Evolutionary conservation across 2,888 invertebrate species (phyloP), one percentile per base, ranked within the genome.

Genomic region (Gordius sp.): DNA sequence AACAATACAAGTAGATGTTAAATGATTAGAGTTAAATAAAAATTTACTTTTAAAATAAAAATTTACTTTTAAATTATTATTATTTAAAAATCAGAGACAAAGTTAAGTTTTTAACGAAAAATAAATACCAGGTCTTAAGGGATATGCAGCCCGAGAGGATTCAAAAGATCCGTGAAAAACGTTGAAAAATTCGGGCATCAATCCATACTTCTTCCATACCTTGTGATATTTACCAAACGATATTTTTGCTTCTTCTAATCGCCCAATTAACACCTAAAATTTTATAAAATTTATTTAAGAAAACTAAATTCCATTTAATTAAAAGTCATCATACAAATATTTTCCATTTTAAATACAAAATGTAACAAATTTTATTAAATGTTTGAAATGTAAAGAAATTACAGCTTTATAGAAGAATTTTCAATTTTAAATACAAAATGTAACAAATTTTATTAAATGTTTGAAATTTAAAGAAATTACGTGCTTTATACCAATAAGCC

Each of bases 111-210:
- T n/a, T n/a, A n/a, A n/a, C n/a, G n/a, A n/a, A n/a, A n/a, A n/a
- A n/a, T n/a, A n/a, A 47, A 56, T 61, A 71, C 71, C 72, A 59
- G 97, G 97, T 53, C 97, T 73, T 41, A 97, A 71, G 0, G 97
- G 97, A 69, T 93, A 97, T 58, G 85, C 83, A 66, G 81, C 79
- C 18, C 89, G 74, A 60, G 84, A 79, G 1, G 61, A 61, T 20
- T 56, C 16, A 18, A 4, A 55, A 57, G 72, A 69, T 57, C 65
- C 64, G 60, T 69, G 71, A 0, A 83, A 80, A 62, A 97, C 82
- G 67, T 89, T 87, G 70, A 89, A 99, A 66, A 91, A 89, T 68
- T 99, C 97, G 0, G 97, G 97, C 0, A 86, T 80, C 66, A 91
- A 89, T 0, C 97, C 97, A 70, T 85, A 93, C 68, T 93, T 87